Evolutionary conservation across 1,140 invertebrate genomes (phyloP), one percentile per base, ranked within the genome.

Genomic region (Leguminivora glycinivorella): DNA sequence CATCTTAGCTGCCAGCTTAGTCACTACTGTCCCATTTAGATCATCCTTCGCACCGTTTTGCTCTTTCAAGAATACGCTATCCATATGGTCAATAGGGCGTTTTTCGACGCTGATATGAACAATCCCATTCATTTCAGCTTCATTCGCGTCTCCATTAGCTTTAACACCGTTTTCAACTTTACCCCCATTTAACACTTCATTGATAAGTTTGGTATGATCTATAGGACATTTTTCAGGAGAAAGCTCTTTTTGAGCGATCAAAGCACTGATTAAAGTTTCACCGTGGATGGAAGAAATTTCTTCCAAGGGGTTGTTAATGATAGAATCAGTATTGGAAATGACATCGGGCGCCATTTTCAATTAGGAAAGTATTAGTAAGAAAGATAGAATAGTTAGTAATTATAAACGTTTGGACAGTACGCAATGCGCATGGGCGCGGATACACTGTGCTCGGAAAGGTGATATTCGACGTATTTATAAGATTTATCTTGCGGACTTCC

Each of bases 271-370:
- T 7, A 83, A 47, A 56, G 68, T 70, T 19, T 76, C 78, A 72
- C 82, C 78, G 52, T 73, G 43, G 19, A 29, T 58, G 1, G 14
- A 69, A 56, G 68, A 67, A 47, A 83, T 81, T 38, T 68, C 78
- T 38, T 79, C 78, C 19, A 84, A 69, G 5, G 79, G 70, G 72
- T 73, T 80, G 67, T 79, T 79, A 31, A 89, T 74, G 31, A 84
- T 79, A 10, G 71, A 74, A 69, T 87, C 83, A 14, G 86, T 73
- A 72, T 83, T 87, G 69, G 84, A 82, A 60, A 82, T 72, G 14
- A 89, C 85, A 69, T 84, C 89, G 24, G 87, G 89, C 31, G 89
- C 84, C 89, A 91, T 91, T 76, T 76, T 81, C 26, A 67, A n/a
- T 43, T 71, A 47, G 24, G 40, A 10, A 34, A n/a, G 7, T 52